Conservation (phyloP, 2,797 vertebrate genomes). For the Galago senegalensis region DNA sequence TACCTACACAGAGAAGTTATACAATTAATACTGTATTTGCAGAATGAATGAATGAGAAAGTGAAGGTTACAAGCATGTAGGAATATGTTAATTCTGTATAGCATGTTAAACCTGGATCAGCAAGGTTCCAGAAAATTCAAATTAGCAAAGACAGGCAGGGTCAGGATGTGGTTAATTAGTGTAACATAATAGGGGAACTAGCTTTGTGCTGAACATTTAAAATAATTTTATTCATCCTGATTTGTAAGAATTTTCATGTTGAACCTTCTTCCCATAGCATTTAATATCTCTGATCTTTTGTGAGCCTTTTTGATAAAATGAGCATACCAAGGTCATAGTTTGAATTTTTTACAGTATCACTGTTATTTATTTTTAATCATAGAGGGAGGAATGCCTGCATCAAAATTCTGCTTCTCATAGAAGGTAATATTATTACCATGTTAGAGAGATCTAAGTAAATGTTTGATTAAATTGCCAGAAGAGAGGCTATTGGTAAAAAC, state of each 20-base stretch:
- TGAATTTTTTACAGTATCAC: background rate
- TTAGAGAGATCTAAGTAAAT: background rate
- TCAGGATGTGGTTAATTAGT: background rate
- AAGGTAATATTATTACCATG: background rate
- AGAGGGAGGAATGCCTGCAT: constrained; percentile 61
- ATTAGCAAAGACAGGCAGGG: background rate
- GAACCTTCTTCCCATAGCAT: background rate
- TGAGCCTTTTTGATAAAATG: constrained; percentile 72
- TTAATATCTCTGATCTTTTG: constrained; percentile 10
- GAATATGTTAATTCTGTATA: background rate
- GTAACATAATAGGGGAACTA: background rate
- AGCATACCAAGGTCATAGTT: constrained; percentile 7
- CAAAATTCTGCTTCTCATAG: constrained; percentile 57
- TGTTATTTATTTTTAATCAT: constrained; percentile 52
- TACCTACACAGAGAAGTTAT: background rate
- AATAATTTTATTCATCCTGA: constrained; percentile 2
- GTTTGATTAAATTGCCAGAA: constrained; percentile 53
- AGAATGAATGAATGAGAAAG: background rate
- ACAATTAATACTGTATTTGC: background rate
- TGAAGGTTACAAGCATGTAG: background rate
- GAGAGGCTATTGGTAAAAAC: background rate
- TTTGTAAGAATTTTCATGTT: background rate
- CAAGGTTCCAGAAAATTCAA: background rate
- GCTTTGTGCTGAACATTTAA: constrained; percentile 56
- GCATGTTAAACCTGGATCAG: background rate